Conservation (phyloP, 1,140 invertebrate genomes). For the Tyrophagus putrescentiae region DNA sequence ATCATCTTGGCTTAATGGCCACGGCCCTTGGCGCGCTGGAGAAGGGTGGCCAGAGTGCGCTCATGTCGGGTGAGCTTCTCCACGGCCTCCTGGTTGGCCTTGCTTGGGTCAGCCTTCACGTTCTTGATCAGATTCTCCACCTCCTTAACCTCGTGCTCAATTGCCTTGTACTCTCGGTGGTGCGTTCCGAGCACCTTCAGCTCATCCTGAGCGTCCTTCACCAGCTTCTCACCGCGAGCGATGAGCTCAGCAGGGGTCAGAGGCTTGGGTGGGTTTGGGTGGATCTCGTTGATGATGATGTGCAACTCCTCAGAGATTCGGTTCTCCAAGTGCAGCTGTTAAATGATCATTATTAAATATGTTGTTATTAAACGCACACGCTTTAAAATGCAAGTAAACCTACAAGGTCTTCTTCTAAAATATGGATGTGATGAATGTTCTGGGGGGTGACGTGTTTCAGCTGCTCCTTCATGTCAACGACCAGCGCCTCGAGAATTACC, state of each 20-base stretch:
- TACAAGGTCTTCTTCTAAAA: neutral
- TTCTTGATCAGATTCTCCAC: neutral
- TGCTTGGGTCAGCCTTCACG: neutral
- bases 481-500: neutral
- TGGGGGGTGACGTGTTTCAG: neutral
- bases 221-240: neutral
- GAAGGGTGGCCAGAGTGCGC: neutral
- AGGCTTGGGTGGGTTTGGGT: neutral
- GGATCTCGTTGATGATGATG: neutral
- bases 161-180: neutral
- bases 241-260: neutral
- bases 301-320: neutral
- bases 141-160: neutral
- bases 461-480: neutral
- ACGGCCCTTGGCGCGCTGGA: neutral
- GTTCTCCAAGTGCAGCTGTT: neutral
- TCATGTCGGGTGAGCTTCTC: conserved; percentile 2
- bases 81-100: neutral
- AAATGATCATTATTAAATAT: too few relatives aligned
- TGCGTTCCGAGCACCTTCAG: neutral
- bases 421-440: neutral
- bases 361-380: too few relatives aligned
- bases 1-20: neutral
- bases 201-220: neutral
- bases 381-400: too few relatives aligned